These are phyloP conservation scores for Tenthredo livida DNA, from an alignment of 2,888 invertebrate species.

Conservation along the genomic window DNA sequence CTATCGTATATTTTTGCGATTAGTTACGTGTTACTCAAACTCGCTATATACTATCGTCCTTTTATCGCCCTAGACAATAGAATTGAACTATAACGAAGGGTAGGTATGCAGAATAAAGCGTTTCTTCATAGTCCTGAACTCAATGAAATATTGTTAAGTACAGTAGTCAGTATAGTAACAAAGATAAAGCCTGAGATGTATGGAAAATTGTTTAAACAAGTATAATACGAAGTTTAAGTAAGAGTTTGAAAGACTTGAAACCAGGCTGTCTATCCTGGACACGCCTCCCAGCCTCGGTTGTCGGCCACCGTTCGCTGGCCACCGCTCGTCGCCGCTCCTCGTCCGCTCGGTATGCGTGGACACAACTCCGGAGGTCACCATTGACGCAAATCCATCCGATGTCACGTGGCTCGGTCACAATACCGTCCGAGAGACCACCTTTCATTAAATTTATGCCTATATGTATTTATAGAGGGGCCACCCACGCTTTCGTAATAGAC, in stretches of 20 bases:
- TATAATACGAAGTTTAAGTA: background rate
- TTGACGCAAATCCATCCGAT: slow-evolving; percentile 84
- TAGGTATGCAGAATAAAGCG: background rate
- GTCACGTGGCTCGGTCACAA: slow-evolving; percentile 81
- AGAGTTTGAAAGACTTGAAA: slow-evolving; percentile 32
- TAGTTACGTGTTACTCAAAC: too few relatives aligned
- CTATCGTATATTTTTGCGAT: too few relatives aligned
- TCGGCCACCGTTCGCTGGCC: slow-evolving; percentile 49
- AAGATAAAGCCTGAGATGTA: background rate
- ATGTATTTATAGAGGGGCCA: slow-evolving; percentile 56
- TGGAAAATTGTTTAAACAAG: background rate
- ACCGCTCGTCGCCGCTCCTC: slow-evolving; percentile 37
- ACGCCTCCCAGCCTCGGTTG: slow-evolving; percentile 64
- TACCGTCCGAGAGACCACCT: slow-evolving; percentile 60
- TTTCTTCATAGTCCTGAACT: background rate
- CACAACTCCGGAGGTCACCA: slow-evolving; percentile 84
- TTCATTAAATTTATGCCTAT: slow-evolving; percentile 64
- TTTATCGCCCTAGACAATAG: background rate
- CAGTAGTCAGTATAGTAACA: background rate
- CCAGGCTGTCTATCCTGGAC: slow-evolving; percentile 53
- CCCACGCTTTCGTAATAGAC: slow-evolving; percentile 63
- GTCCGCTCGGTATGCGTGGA: slow-evolving; percentile 75
- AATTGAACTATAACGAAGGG: too few relatives aligned
- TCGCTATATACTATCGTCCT: background rate
- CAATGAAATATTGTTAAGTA: background rate